Conservation (phyloP, 2,797 vertebrate genomes). For the Gallinago solitaria region DNA sequence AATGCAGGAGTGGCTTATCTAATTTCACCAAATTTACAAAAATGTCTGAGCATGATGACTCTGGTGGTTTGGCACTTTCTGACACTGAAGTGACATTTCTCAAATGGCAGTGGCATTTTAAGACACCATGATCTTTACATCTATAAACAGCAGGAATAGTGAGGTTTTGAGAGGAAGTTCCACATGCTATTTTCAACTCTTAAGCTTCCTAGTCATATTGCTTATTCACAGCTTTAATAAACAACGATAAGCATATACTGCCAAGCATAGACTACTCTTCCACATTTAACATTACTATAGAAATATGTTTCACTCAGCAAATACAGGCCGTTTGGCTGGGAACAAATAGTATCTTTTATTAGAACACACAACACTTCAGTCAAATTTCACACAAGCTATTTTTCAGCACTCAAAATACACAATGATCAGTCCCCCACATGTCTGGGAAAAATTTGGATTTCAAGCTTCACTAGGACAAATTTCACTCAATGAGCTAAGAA, state of each 20-base stretch:
- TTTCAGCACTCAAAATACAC: neutral
- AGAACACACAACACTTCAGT: neutral
- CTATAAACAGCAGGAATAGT: neutral
- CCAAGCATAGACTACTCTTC: conserved; percentile 13
- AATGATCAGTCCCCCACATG: neutral
- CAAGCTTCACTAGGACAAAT: neutral
- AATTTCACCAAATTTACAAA: neutral
- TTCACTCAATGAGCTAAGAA: neutral
- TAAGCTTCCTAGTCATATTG: conserved; percentile 1
- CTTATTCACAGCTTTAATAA: conserved; percentile 41
- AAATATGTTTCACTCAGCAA: neutral
- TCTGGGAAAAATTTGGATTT: neutral
- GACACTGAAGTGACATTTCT: neutral
- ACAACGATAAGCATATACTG: conserved; percentile 12
- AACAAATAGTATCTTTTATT: neutral
- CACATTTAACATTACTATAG: neutral
- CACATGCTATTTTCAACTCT: conserved; percentile 25
- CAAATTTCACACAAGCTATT: neutral
- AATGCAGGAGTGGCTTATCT: neutral
- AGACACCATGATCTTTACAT: neutral
- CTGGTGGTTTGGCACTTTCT: neutral
- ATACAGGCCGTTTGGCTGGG: neutral
- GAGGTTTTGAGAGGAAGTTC: conserved; percentile 41
- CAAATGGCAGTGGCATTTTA: neutral
- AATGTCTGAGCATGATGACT: neutral